Evolutionary conservation across 2,797 vertebrate genomes (phyloP), one percentile per base, ranked within the genome.

Genomic region (Pogonophryne albipinna): DNA sequence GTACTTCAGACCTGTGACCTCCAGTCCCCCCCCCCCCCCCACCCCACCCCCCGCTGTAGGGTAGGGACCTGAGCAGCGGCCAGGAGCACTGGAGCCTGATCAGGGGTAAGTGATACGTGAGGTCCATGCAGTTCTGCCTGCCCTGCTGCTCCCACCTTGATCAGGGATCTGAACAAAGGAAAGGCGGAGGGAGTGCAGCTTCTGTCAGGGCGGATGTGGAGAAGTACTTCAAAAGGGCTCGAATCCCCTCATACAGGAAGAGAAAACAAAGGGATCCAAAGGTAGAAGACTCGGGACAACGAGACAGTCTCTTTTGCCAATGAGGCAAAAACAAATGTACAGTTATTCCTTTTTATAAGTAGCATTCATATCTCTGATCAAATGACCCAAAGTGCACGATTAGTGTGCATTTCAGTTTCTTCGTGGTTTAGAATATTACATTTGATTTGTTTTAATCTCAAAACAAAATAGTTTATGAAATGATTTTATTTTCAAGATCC

Each of bases 191-290:
- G 69, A 79, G 52, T 61, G 71, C 81, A 79, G 66, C 79, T 87
- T 84, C 79, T 79, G 62, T 66, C 74, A 66, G 80, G 74, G 69
- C 88, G 78, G 86, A 91, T 77, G 74, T 85, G 73, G 87, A 88
- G 79, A 76, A 58, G 45, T 76, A 80, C 84, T 76, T 84, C 34
- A 76, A 70, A 65, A 78, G 8, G 79, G 55, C 67, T 75, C 15
- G 27, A 86, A 81, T 75, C 72, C 71, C 85, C 72, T 87, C 82
- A 64, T 64, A 76, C 76, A 84, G 76, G 79, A 84, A 83, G 76
- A 86, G 67, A 79, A 83, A 66, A 82, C 46, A 79, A 87, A 80
- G 74, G 73, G 85, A 84, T 87, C 83, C 88, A 91, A 89, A 90
- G 87, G 72, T 84, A 86, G 78, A 91, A 82, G 78, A 80, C 69